A percentile compares a stretch with the other conserved stretches of the same genome.
These are phyloP conservation scores for Mandrillus leucophaeus DNA, from an alignment of 2,113 vertebrate genomes.

Conservation along the genomic window DNA sequence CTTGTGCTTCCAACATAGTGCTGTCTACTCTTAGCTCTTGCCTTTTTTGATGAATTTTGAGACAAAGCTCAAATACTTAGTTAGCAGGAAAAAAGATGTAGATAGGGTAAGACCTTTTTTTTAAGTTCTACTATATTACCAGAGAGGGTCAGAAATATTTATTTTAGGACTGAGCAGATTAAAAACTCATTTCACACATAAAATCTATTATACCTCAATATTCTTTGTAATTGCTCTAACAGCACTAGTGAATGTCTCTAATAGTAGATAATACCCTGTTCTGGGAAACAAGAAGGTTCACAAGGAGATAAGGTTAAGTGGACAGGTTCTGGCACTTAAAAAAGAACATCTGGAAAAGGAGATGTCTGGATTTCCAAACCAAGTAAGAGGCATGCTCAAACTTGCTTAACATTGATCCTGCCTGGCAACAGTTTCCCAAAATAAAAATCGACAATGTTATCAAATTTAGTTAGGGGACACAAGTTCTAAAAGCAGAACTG, in stretches of 20 bases:
- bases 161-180: conserved; percentile 17
- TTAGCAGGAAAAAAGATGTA: not conserved
- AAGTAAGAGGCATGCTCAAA: conserved; percentile 18
- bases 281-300: not conserved
- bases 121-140: conserved; percentile 9
- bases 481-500: conserved; percentile 30
- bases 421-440: conserved; percentile 58
- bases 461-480: conserved; percentile 39
- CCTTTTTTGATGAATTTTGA: not conserved
- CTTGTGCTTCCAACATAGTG: not conserved
- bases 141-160: not conserved
- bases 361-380: conserved; percentile 32
- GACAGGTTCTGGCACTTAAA: not conserved
- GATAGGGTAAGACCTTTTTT: not conserved
- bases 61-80: not conserved
- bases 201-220: not conserved
- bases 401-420: not conserved
- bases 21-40: not conserved
- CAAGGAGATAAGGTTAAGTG: not conserved
- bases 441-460: conserved; percentile 54
- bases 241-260: not conserved
- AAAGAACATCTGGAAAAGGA: conserved; percentile 34
- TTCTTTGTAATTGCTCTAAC: not conserved
- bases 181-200: conserved; percentile 42
- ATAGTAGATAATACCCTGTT: not conserved